phyloP scores from a whole-genome alignment of 2,113 vertebrate species.

The Spea multiplicata region DNA sequence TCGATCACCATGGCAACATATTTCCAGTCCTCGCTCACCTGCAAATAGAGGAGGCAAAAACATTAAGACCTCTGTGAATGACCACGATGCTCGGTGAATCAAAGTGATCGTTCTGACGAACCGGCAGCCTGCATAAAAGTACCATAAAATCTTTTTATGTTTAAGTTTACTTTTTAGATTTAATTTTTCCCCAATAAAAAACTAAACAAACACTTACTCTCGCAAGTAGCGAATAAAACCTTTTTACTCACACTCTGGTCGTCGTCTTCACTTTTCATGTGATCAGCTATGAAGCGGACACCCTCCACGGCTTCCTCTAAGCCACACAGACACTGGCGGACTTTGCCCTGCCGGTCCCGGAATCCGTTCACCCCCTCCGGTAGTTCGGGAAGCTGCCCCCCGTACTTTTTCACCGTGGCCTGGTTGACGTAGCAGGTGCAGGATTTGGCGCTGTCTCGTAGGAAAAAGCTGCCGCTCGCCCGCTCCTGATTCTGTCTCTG shows the following conservation, averaged over 20 bases:
- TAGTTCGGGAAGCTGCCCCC: conserved; percentile 42
- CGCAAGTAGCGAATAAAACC: too few relatives aligned
- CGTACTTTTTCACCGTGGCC: conserved; percentile 69
- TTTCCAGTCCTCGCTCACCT: conserved; percentile 99
- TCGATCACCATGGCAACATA: conserved; percentile 98
- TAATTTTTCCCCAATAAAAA: too few relatives aligned
- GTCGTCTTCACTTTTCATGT: conserved; percentile 92
- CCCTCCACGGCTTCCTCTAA: conserved; percentile 88
- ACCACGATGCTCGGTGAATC: too few relatives aligned
- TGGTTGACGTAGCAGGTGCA: conserved; percentile 87
- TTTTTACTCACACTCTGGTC: conserved; percentile 87
- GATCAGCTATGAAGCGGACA: conserved; percentile 92
- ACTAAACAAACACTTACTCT: too few relatives aligned
- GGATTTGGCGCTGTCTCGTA: conserved; percentile 59
- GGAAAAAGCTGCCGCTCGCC: background rate
- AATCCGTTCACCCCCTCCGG: conserved; percentile 72
- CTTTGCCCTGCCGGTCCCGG: conserved; percentile 60
- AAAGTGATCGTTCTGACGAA: too few relatives aligned
- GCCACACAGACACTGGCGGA: conserved; percentile 68
- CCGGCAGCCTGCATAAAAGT: too few relatives aligned
- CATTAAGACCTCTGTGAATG: too few relatives aligned
- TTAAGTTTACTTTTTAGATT: too few relatives aligned
- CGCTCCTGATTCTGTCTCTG: conserved; percentile 69
- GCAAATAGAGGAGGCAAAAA: background rate
- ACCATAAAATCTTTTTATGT: too few relatives aligned